phyloP scores from a whole-genome alignment of 2,113 vertebrate species.

The Ailurus styani region DNA sequence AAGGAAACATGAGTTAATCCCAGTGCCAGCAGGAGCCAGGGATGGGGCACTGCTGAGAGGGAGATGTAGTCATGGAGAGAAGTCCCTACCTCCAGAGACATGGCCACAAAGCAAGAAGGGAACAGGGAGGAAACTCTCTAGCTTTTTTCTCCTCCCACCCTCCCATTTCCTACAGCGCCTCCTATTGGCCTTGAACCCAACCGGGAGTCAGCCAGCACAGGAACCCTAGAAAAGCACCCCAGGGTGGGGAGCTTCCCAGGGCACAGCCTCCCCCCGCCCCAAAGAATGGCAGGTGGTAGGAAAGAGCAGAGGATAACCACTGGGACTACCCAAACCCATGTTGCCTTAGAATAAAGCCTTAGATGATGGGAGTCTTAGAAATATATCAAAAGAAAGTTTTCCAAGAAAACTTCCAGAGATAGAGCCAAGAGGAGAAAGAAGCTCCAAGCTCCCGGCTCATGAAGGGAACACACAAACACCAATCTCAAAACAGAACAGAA shows the following conservation, averaged over 20 bases:
- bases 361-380: neutral
- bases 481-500: conserved; percentile 1
- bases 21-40: neutral
- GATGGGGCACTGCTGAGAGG: neutral
- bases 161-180: neutral
- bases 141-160: neutral
- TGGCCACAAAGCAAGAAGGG: neutral
- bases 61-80: neutral
- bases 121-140: neutral
- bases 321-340: neutral
- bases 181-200: neutral
- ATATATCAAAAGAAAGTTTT: neutral
- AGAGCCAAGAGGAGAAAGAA: conserved; percentile 12
- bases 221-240: neutral
- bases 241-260: neutral
- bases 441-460: neutral
- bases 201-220: neutral
- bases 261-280: neutral
- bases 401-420: conserved; percentile 27
- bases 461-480: conserved; percentile 11
- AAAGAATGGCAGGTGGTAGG: neutral
- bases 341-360: neutral
- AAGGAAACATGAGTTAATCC: neutral
- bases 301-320: neutral
- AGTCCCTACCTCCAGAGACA: neutral